Evolutionary conservation across 2,888 invertebrate genomes (phyloP), one percentile per base, ranked within the genome.

Genomic region (Stenichneumon culpator): DNA sequence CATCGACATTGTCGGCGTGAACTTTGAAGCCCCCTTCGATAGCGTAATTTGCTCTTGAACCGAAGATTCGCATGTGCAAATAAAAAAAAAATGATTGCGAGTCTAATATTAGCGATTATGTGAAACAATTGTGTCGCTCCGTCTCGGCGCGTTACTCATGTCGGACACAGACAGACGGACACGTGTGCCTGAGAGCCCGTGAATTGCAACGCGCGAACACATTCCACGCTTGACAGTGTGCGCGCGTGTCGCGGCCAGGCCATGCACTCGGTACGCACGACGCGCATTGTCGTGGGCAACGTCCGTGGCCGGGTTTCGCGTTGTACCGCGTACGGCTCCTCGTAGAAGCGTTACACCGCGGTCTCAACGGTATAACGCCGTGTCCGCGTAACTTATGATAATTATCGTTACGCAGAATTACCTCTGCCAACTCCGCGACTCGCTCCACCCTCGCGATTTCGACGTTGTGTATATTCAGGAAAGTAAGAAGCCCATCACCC

Each of bases 261-360:
- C 22, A 52, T 19, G 72, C 63, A 67, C 60, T 65, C 57, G 57
- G 19, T 81, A 84, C 84, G 75, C 84, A 85, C 81, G 86, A 82
- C 70, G 82, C 80, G 82, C 86, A 81, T 86, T 86, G 82, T 83
- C 79, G 91, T 91, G 89, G 91, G 90, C 87, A 87, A 84, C 87
- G 91, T 90, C 91, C 92, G 88, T 91, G 92, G 91, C 92, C 91
- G 91, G 90, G 88, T 90, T 92, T 88, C 91, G 89, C 91, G 87
- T 81, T 87, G 88, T 90, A 89, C 52, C 65, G 80, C 67, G 67
- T 52, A 63, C 57, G 9, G 44, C 39, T 65, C 32, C 47, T 72
- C 79, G 78, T 79, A 70, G 70, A 82, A 79, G 77, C 79, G 69
- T 82, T 81, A 84, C 69, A 84, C 74, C 78, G 60, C 68, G 57